Percentiles rank a stretch among this genome's conserved stretches.
These are phyloP conservation scores for Gallinago solitaria DNA, from an alignment of 2,797 vertebrate genomes.

Conservation along the genomic window DNA sequence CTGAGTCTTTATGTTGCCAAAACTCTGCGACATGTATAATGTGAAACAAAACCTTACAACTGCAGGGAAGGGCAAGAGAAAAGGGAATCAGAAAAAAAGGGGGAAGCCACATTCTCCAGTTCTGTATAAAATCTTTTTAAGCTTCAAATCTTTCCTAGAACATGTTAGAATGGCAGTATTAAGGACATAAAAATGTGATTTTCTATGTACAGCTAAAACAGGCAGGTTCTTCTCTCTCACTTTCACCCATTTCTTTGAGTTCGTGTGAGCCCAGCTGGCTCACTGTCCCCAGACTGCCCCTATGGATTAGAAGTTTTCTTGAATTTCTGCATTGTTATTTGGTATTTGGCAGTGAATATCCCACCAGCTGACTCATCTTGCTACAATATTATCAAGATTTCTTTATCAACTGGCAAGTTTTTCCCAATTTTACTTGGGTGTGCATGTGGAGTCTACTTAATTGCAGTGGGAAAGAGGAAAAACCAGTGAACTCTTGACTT, in stretches of 20 bases:
- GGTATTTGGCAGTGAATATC: not conserved
- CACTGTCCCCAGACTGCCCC: not conserved
- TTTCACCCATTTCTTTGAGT: not conserved
- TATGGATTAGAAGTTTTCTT: not conserved
- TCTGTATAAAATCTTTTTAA: not conserved
- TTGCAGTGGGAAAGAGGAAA: conserved; percentile 19
- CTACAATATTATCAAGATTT: not conserved
- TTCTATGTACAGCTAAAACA: not conserved
- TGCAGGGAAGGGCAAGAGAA: not conserved
- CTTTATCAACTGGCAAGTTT: not conserved
- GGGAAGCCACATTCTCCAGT: not conserved
- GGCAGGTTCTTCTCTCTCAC: not conserved
- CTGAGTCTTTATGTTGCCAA: not conserved
- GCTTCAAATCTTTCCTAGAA: not conserved
- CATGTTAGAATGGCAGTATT: not conserved
- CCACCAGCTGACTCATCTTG: not conserved
- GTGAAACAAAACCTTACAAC: not conserved
- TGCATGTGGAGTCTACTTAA: not conserved
- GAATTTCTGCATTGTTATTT: not conserved
- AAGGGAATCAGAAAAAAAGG: not conserved
- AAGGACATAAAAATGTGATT: not conserved
- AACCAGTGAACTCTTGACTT: conserved; percentile 6
- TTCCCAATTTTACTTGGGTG: not conserved
- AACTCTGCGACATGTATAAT: not conserved
- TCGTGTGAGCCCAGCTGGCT: not conserved